These are phyloP conservation scores for Sclerurus mexicanus DNA, from an alignment of 2,113 vertebrate species.

Conservation along the genomic window DNA sequence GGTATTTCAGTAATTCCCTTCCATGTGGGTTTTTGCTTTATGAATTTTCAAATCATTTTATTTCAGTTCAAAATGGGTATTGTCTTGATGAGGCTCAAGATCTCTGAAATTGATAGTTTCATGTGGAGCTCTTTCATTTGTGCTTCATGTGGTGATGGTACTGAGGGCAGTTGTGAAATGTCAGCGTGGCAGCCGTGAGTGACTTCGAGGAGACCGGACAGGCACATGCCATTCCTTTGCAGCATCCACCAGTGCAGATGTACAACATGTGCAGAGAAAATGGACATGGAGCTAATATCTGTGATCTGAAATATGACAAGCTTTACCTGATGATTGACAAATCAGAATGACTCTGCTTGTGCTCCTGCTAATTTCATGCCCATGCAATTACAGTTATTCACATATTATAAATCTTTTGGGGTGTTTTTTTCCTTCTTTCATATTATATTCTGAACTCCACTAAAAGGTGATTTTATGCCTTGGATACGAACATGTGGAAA, in stretches of 20 bases:
- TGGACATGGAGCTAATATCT: not conserved
- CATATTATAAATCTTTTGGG: not conserved
- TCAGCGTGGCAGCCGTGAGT: not conserved
- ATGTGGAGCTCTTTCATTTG: not conserved
- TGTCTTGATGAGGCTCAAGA: not conserved
- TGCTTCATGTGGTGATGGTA: not conserved
- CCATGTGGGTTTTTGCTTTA: not conserved
- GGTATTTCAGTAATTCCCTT: not conserved
- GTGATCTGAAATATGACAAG: not conserved
- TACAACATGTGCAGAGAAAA: not conserved
- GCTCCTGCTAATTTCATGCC: slow-evolving; percentile 1
- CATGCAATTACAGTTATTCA: not conserved
- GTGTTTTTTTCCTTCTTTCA: not conserved
- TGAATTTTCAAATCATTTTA: not conserved
- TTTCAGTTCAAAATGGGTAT: not conserved
- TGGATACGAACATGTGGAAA: slow-evolving; percentile 7
- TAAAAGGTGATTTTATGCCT: slow-evolving; percentile 37
- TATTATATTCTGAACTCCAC: not conserved
- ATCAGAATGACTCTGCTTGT: not conserved
- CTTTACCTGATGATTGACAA: not conserved
- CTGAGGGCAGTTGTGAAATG: not conserved
- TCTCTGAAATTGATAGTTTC: not conserved
- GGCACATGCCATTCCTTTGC: not conserved
- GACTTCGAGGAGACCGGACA: not conserved
- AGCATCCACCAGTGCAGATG: not conserved